A percentile compares a stretch with the other conserved stretches of the same genome.
These are phyloP conservation scores for Acrossocheilus wenchowensis DNA, from an alignment of 2,797 vertebrate species.

Conservation along the genomic window DNA sequence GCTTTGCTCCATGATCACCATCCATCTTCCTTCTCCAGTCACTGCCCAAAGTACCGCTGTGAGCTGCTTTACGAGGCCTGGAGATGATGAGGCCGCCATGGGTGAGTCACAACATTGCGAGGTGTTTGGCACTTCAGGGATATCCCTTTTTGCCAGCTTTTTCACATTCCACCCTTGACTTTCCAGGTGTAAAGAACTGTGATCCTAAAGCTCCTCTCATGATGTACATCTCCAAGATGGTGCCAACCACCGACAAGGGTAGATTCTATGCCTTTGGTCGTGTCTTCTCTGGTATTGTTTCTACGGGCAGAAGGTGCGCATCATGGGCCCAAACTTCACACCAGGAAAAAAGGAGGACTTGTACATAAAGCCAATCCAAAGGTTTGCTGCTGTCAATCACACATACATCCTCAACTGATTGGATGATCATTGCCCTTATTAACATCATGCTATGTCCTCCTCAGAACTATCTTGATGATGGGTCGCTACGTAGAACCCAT, in stretches of 20 bases:
- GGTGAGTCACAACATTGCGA: slow-evolving; percentile 68
- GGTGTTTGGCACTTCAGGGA: neutral
- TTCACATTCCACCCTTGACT: neutral
- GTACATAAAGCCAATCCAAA: slow-evolving; percentile 89
- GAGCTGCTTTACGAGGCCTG: slow-evolving; percentile 88
- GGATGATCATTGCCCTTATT: neutral
- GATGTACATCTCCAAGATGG: slow-evolving; percentile 93
- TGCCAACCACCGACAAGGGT: slow-evolving; percentile 86
- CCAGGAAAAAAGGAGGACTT: slow-evolving; percentile 89
- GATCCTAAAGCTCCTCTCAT: slow-evolving; percentile 87
- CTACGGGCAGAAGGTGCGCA: slow-evolving; percentile 87
- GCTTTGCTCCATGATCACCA: slow-evolving; percentile 90
- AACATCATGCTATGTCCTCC: rapidly evolving
- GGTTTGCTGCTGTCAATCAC: slow-evolving; percentile 68
- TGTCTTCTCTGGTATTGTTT: slow-evolving; percentile 86
- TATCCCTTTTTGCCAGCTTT: neutral
- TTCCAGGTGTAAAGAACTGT: slow-evolving; percentile 85
- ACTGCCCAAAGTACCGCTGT: slow-evolving; percentile 88
- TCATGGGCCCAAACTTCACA: slow-evolving; percentile 89
- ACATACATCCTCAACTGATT: slow-evolving; percentile 4
- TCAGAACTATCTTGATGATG: slow-evolving; percentile 90
- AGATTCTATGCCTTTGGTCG: slow-evolving; percentile 88
- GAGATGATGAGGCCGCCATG: slow-evolving; percentile 86
- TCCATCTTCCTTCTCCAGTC: slow-evolving; percentile 87
- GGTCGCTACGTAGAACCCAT: slow-evolving; percentile 88